Percentiles rank a stretch among this genome's conserved stretches.
These are phyloP conservation scores for Samia ricini DNA, from an alignment of 1,140 invertebrate genomes.

Conservation along the genomic window DNA sequence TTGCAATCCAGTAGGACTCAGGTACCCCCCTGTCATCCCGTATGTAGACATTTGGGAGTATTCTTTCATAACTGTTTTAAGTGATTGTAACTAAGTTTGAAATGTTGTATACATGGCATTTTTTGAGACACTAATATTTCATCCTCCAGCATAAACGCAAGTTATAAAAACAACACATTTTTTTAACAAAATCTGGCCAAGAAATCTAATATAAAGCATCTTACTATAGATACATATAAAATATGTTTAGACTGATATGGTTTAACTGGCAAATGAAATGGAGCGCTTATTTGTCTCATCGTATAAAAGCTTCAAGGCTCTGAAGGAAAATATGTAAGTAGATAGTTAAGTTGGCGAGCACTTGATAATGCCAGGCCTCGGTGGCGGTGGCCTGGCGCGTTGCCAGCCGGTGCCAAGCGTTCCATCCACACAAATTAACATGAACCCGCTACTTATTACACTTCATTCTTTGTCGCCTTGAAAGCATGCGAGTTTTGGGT, in stretches of 20 bases:
- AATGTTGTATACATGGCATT: no score
- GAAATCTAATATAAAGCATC: background rate
- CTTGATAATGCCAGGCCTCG: slow-evolving; percentile 3
- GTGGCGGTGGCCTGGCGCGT: slow-evolving; percentile 3
- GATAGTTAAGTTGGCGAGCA: background rate
- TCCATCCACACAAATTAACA: slow-evolving; percentile 10
- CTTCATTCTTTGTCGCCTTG: background rate
- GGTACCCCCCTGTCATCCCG: no score
- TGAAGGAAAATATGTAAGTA: background rate
- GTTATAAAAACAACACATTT: no score
- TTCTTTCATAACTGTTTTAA: no score
- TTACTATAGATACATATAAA: background rate
- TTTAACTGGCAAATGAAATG: background rate
- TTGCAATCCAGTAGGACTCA: no score
- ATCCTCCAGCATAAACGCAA: no score
- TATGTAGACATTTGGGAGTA: no score
- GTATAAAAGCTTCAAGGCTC: background rate
- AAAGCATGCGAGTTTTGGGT: no score
- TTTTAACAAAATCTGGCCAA: no score
- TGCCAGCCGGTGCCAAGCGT: slow-evolving; percentile 4
- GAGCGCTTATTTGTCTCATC: background rate
- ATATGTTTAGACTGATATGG: background rate
- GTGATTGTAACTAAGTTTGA: no score
- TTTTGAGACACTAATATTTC: no score
- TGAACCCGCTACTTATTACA: slow-evolving; percentile 1